A percentile compares a stretch with the other conserved stretches of the same genome.
Evolutionary conservation across 2,797 vertebrate genomes (phyloP).

Genomic region (Hydrocynus forskahlii): DNA sequence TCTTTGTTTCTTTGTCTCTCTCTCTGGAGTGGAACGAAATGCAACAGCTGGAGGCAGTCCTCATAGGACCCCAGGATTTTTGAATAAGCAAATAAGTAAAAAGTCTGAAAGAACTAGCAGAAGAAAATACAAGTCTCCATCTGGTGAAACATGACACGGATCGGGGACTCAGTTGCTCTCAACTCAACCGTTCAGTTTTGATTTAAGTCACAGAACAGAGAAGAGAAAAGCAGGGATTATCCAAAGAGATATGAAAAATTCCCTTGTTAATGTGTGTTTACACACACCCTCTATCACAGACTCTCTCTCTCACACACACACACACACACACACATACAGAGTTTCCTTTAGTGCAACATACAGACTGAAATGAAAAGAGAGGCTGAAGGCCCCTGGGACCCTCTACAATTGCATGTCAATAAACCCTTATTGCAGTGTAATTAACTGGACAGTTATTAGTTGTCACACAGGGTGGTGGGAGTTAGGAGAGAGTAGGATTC

Average conservation of each 20-base stretch:
- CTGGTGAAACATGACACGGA: constrained; percentile 77
- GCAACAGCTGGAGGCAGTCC: constrained; percentile 78
- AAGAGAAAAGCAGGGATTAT: constrained; percentile 46
- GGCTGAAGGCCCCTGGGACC: constrained; percentile 23
- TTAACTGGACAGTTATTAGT: constrained; percentile 22
- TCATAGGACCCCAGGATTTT: constrained; percentile 72
- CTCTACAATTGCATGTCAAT: constrained; percentile 19
- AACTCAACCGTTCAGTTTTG: constrained; percentile 56
- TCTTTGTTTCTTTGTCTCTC: constrained; percentile 49
- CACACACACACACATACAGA: constrained; percentile 39
- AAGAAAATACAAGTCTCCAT: constrained; percentile 70
- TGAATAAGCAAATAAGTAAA: constrained; percentile 77
- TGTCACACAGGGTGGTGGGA: neutral
- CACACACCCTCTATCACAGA: constrained; percentile 21
- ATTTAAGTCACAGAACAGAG: constrained; percentile 63
- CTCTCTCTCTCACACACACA: constrained; percentile 42
- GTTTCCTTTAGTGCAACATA: constrained; percentile 7
- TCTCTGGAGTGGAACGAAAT: constrained; percentile 71
- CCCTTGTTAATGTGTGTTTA: constrained; percentile 40
- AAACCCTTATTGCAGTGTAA: constrained; percentile 30
- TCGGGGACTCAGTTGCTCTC: constrained; percentile 67
- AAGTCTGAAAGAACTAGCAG: constrained; percentile 49
- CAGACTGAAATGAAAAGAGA: constrained; percentile 2
- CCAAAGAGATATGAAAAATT: constrained; percentile 47
- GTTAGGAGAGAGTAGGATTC: neutral